Conservation (phyloP, 2,113 vertebrate genomes). For the Carettochelys insculpta region DNA sequence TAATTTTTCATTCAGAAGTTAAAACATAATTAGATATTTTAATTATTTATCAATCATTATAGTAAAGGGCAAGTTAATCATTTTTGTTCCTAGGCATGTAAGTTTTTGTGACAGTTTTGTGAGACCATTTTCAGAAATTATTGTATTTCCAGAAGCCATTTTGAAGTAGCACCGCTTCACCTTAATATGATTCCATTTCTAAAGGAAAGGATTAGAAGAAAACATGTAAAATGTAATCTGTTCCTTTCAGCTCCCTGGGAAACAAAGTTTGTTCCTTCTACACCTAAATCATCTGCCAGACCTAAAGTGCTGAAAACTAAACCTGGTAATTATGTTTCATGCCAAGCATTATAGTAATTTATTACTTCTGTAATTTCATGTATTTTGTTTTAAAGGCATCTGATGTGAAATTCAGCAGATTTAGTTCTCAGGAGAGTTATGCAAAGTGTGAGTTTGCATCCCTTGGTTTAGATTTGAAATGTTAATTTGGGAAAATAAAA, state of each 20-base stretch:
- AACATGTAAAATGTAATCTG: slow-evolving; percentile 47
- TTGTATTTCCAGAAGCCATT: background rate
- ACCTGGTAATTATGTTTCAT: slow-evolving; percentile 67
- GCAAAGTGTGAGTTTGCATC: background rate
- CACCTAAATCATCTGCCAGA: slow-evolving; percentile 64
- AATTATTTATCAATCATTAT: background rate
- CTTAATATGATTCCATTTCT: background rate
- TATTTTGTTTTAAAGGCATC: background rate
- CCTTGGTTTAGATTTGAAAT: background rate
- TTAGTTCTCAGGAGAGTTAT: background rate
- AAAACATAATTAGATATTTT: background rate
- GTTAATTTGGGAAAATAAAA: background rate
- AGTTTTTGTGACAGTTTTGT: background rate
- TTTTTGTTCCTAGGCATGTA: background rate
- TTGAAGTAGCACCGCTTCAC: background rate
- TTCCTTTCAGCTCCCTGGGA: slow-evolving; percentile 78
- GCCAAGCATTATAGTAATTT: background rate
- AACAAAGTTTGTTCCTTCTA: slow-evolving; percentile 66
- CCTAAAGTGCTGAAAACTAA: slow-evolving; percentile 65
- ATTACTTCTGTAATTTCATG: background rate
- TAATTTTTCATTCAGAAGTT: background rate
- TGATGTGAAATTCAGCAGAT: background rate
- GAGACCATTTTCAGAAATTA: background rate
- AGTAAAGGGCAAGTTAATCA: background rate
- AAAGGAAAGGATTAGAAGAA: slow-evolving; percentile 3